Percentiles rank a stretch among this genome's conserved stretches.
Conservation (phyloP, 2,113 vertebrate species). For the Phylloscopus trochilus region DNA sequence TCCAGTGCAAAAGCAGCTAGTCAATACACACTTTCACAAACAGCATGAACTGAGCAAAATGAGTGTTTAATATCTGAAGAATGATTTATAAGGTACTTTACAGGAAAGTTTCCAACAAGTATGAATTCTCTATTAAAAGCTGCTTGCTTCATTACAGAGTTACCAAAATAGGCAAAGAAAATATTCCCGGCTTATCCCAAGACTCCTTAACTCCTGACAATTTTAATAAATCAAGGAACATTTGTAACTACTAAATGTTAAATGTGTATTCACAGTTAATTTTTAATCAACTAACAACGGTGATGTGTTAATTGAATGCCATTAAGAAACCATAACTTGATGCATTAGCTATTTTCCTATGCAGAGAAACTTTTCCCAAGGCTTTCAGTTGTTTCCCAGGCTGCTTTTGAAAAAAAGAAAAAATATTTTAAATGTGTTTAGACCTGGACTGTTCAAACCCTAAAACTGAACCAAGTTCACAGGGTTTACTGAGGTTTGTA, state of each 20-base stretch:
- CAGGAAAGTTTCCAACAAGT: slow-evolving; percentile 64
- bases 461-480: slow-evolving; percentile 34
- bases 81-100: slow-evolving; percentile 70
- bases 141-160: slow-evolving; percentile 50
- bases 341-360: slow-evolving; percentile 73
- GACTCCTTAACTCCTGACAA: slow-evolving; percentile 71
- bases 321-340: slow-evolving; percentile 78
- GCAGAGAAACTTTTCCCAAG: slow-evolving; percentile 69
- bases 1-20: background rate
- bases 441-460: slow-evolving; percentile 6
- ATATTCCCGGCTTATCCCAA: slow-evolving; percentile 70
- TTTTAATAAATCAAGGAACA: slow-evolving; percentile 79
- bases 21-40: background rate
- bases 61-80: slow-evolving; percentile 58
- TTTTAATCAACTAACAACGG: slow-evolving; percentile 81
- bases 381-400: slow-evolving; percentile 63
- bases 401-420: slow-evolving; percentile 44
- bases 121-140: slow-evolving; percentile 64
- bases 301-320: slow-evolving; percentile 78
- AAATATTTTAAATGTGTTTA: slow-evolving; percentile 31
- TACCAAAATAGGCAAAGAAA: slow-evolving; percentile 63
- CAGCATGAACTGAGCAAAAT: background rate
- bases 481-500: slow-evolving; percentile 1
- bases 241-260: slow-evolving; percentile 77
- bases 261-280: slow-evolving; percentile 79